Evolutionary conservation across 2,797 vertebrate genomes (phyloP).

Genomic region (Gouania willdenowi): DNA sequence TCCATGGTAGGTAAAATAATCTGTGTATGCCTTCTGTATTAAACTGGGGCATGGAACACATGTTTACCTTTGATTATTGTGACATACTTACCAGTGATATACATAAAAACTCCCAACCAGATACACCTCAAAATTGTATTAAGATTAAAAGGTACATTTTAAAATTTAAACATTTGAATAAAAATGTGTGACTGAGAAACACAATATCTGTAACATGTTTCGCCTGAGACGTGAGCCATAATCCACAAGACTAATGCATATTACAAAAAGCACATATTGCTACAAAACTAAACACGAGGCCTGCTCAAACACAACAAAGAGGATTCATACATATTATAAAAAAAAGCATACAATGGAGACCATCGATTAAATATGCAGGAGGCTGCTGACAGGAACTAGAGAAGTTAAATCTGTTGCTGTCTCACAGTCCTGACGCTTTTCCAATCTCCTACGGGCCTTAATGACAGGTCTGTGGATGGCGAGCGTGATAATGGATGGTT

Average conservation of each 20-base stretch:
- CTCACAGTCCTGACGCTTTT: constrained; percentile 54
- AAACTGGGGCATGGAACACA: background rate
- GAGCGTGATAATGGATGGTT: constrained; percentile 77
- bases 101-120: background rate
- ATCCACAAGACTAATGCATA: constrained; percentile 2
- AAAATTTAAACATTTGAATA: background rate
- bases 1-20: no score
- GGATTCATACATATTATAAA: constrained; percentile 35
- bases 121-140: background rate
- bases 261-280: constrained; percentile 9
- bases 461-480: constrained; percentile 73
- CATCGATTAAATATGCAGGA: constrained; percentile 53
- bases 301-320: constrained; percentile 12
- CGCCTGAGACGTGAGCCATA: background rate
- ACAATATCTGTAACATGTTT: background rate
- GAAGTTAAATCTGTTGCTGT: constrained; percentile 47
- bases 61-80: background rate
- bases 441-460: constrained; percentile 61
- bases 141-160: background rate
- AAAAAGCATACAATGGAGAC: constrained; percentile 13
- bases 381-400: constrained; percentile 44
- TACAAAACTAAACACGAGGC: constrained; percentile 10
- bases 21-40: no score
- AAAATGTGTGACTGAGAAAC: background rate
- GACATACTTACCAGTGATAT: no score